These are phyloP conservation scores for Galago senegalensis DNA, from an alignment of 2,797 vertebrate genomes.

Conservation along the genomic window DNA sequence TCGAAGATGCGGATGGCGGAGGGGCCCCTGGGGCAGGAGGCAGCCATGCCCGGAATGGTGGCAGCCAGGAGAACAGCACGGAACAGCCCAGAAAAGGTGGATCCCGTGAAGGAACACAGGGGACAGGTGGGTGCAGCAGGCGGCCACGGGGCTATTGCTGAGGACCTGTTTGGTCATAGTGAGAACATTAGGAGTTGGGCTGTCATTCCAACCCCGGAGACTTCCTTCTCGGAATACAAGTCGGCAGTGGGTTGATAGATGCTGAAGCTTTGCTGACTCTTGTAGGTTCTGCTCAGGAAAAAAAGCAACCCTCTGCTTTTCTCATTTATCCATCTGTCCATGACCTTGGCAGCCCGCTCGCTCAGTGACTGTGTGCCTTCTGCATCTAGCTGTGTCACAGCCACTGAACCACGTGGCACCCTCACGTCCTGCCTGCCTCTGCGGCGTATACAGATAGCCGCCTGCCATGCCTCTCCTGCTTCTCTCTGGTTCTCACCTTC, in stretches of 20 bases:
- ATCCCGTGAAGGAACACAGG: conserved; percentile 72
- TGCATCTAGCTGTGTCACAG: background rate
- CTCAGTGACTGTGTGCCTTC: rapidly evolving
- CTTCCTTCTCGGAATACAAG: background rate
- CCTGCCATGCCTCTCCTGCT: background rate
- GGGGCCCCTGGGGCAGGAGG: conserved; percentile 89
- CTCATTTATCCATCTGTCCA: background rate
- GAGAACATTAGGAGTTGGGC: rapidly evolving
- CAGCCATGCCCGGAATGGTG: conserved; percentile 91
- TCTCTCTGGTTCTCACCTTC: background rate
- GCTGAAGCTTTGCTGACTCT: background rate
- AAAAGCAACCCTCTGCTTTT: background rate
- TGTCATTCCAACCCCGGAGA: background rate
- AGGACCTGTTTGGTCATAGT: background rate
- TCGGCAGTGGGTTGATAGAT: background rate
- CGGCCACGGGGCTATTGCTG: rapidly evolving
- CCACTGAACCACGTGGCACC: rapidly evolving
- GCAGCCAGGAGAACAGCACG: conserved; percentile 93
- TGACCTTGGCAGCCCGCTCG: background rate
- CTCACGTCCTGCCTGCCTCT: too few relatives aligned
- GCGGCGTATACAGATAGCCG: background rate
- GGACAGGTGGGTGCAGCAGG: conserved; percentile 84
- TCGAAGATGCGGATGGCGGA: conserved; percentile 93
- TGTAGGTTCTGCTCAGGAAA: background rate
- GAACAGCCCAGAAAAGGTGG: conserved; percentile 92